Conservation (phyloP, 2,797 vertebrate species). For the Fratercula arctica region DNA sequence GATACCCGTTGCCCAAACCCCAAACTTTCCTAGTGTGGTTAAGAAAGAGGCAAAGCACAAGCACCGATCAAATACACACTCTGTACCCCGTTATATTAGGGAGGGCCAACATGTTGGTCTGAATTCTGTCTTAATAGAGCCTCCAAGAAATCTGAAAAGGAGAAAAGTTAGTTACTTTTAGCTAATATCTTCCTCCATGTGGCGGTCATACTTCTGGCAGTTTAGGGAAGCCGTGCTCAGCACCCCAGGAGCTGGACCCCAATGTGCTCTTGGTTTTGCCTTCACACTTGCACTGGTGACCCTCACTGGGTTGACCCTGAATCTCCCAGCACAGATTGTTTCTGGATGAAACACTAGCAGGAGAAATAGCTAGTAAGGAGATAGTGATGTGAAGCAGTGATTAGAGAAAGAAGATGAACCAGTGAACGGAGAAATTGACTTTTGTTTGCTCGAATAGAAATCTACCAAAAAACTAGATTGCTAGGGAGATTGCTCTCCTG, state of each 20-base stretch:
- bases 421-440: background rate
- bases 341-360: background rate
- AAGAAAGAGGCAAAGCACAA: background rate
- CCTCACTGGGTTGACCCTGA: background rate
- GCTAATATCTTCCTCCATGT: background rate
- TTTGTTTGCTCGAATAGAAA: background rate
- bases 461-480: background rate
- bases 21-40: background rate
- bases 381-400: rapidly evolving
- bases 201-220: background rate
- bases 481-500: background rate
- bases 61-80: too few relatives aligned
- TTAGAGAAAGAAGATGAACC: background rate
- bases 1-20: rapidly evolving
- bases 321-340: background rate
- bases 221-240: background rate
- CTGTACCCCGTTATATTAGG: too few relatives aligned
- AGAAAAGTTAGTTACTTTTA: background rate
- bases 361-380: background rate
- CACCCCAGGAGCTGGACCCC: rapidly evolving
- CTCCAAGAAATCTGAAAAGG: background rate
- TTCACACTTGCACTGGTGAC: background rate
- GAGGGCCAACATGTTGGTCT: background rate
- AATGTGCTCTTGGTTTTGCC: rapidly evolving
- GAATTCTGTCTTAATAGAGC: background rate